phyloP scores from a whole-genome alignment of 2,797 vertebrate species.

The Limnodromus scolopaceus region DNA sequence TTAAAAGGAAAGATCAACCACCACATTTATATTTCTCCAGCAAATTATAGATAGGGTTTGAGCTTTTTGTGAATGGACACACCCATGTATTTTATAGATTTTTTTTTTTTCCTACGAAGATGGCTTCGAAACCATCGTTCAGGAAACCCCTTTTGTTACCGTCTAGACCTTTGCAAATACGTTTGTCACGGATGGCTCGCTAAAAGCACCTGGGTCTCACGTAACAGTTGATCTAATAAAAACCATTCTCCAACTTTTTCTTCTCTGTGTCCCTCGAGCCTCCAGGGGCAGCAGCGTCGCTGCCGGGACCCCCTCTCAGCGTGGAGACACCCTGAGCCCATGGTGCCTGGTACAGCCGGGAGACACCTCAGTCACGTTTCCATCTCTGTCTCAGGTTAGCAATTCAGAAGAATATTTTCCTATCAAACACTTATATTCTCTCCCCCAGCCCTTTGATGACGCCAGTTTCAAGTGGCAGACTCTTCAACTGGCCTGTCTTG shows the following conservation, averaged over 20 bases:
- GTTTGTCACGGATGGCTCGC: fast-evolving
- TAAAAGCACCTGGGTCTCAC: background rate
- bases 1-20: background rate
- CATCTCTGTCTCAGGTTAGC: background rate
- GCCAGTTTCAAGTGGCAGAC: background rate
- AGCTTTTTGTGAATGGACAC: background rate
- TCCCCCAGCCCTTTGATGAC: background rate
- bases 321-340: fast-evolving
- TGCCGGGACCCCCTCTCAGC: background rate
- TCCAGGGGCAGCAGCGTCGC: background rate
- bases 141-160: background rate
- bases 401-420: background rate
- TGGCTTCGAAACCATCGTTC: background rate
- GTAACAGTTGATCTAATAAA: background rate
- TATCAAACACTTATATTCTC: background rate
- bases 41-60: background rate
- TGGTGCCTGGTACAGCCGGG: background rate
- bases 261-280: background rate
- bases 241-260: background rate
- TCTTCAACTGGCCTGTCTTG: background rate
- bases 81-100: fast-evolving
- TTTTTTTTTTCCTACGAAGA: background rate
- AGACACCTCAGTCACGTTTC: background rate
- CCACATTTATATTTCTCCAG: background rate
- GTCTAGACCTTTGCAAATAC: fast-evolving